Evolutionary conservation across 2,888 invertebrate genomes (phyloP).

Genomic region (Linnaemya vulpina): DNA sequence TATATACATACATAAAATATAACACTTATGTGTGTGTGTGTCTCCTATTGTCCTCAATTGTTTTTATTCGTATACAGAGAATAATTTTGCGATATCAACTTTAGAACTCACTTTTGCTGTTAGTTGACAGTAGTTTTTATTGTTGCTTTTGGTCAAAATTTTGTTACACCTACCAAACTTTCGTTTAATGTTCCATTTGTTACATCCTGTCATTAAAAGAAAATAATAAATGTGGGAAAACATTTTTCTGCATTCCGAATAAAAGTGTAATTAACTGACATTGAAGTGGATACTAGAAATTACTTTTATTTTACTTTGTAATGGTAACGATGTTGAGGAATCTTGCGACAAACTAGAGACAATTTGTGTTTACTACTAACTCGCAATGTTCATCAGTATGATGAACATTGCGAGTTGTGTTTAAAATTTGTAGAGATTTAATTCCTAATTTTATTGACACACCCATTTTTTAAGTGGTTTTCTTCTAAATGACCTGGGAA

Average conservation of each 20-base stretch:
- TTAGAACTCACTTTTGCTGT: conserved; percentile 22
- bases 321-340: neutral
- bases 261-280: conserved; percentile 35
- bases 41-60: conserved; percentile 33
- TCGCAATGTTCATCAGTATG: too few relatives aligned
- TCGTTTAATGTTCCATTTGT: conserved; percentile 60
- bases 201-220: conserved; percentile 35
- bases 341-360: neutral
- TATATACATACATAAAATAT: neutral
- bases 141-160: conserved; percentile 8
- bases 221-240: conserved; percentile 5
- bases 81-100: conserved; percentile 43
- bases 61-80: conserved; percentile 23
- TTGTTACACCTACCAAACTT: conserved; percentile 50
- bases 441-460: conserved; percentile 53
- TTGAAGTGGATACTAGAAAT: conserved; percentile 37
- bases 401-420: neutral
- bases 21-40: conserved; percentile 6
- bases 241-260: conserved; percentile 8
- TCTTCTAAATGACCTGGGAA: neutral
- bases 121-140: conserved; percentile 15
- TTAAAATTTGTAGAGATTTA: conserved; percentile 23
- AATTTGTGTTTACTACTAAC: too few relatives aligned
- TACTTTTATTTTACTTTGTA: neutral
- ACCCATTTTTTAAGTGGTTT: conserved; percentile 49